Percentiles rank a stretch among this genome's conserved stretches.
phyloP scores from a whole-genome alignment of 2,888 invertebrate genomes.

The Zonitis immaculata region DNA sequence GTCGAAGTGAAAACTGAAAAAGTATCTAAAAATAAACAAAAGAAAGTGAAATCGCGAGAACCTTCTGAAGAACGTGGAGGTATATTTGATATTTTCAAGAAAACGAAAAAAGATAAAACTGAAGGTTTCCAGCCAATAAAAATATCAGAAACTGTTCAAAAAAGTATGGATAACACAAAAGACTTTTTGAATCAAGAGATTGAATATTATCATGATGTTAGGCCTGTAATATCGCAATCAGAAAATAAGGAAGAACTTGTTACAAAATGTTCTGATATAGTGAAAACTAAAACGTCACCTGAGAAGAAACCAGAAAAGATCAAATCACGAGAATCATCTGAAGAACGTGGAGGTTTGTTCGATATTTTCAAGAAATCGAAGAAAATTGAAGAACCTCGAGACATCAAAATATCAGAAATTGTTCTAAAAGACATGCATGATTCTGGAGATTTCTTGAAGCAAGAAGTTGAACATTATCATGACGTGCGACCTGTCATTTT shows the following conservation, averaged over 20 bases:
- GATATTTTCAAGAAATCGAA: slow-evolving; percentile 12
- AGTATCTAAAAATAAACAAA: not conserved
- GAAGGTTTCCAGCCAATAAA: not conserved
- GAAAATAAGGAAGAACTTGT: not conserved
- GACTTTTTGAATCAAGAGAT: slow-evolving; percentile 28
- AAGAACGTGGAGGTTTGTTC: slow-evolving; percentile 5
- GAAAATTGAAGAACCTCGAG: slow-evolving; percentile 4
- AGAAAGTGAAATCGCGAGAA: not conserved
- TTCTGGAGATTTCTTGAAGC: slow-evolving; percentile 31
- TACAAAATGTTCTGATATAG: slow-evolving; percentile 6
- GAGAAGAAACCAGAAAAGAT: not conserved
- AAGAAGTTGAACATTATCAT: slow-evolving; percentile 36
- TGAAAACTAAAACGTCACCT: slow-evolving; percentile 1
- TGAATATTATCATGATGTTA: slow-evolving; percentile 24
- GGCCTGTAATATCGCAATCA: not conserved
- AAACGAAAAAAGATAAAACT: slow-evolving; percentile 8
- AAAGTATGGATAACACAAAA: slow-evolving; percentile 26
- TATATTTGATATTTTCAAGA: slow-evolving; percentile 12
- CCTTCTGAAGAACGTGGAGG: slow-evolving; percentile 1
- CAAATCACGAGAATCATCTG: not conserved
- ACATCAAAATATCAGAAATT: slow-evolving; percentile 3
- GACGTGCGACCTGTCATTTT: slow-evolving; percentile 32
- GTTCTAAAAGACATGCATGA: slow-evolving; percentile 22
- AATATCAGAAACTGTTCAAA: slow-evolving; percentile 4
- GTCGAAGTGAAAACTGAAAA: slow-evolving; percentile 17